Conservation (phyloP, 2,888 invertebrate genomes). For the Pecten maximus region DNA sequence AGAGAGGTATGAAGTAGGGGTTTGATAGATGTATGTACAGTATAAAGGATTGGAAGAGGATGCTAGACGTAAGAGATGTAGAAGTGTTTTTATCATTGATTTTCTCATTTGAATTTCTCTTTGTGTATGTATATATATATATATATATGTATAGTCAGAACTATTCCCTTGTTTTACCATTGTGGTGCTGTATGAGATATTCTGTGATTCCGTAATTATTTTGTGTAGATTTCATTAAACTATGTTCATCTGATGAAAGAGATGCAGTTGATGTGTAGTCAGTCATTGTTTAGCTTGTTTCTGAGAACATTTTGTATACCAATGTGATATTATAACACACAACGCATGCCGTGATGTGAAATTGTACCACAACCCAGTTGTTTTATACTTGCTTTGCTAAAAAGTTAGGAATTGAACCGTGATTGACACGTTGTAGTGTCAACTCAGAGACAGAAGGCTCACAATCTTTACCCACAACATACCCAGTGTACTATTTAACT, state of each 20-base stretch:
- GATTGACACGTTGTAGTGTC: not conserved
- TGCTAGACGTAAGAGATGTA: not conserved
- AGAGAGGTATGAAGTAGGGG: not conserved
- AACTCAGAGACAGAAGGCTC: not conserved
- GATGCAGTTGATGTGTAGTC: not conserved
- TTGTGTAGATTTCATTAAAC: not conserved
- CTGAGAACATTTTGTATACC: not conserved
- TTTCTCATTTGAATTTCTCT: not conserved
- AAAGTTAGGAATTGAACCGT: not conserved
- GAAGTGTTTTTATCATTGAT: not conserved
- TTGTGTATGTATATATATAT: not conserved
- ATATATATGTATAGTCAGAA: conserved; percentile 18
- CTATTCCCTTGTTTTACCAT: conserved; percentile 8
- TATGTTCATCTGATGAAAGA: not conserved
- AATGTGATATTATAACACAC: not conserved
- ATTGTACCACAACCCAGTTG: not conserved
- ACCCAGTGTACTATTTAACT: not conserved
- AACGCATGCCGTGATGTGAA: not conserved
- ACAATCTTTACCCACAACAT: not conserved
- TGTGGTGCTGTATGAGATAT: conserved; percentile 24
- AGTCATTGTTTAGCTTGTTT: not conserved
- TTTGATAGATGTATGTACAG: not conserved
- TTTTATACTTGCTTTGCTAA: not conserved
- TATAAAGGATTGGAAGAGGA: not conserved
- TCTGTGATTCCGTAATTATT: not conserved